phyloP scores from a whole-genome alignment of 2,888 invertebrate species.

The Amphipyra berbera region DNA sequence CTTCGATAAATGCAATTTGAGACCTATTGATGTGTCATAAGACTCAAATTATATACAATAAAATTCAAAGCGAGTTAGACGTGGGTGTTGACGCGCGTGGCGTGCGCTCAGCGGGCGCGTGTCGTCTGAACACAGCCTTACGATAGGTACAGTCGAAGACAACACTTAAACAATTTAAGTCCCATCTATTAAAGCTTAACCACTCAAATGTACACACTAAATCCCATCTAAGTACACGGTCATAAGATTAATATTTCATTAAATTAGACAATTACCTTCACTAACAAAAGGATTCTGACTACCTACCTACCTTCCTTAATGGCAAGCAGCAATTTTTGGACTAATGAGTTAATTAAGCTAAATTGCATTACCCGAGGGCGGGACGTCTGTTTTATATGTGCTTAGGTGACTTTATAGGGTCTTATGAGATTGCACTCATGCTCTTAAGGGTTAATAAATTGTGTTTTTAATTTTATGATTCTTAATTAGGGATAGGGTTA shows the following conservation, averaged over 20 bases:
- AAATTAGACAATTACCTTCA: conserved; percentile 56
- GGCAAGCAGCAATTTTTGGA: conserved; percentile 65
- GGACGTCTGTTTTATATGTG: conserved; percentile 64
- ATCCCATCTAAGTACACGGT: conserved; percentile 30
- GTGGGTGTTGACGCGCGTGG: too few species aligned
- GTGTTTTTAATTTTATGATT: conserved; percentile 45
- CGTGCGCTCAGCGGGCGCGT: too few species aligned
- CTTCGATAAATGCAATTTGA: too few species aligned
- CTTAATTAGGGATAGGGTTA: conserved; percentile 29
- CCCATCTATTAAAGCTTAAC: conserved; percentile 7
- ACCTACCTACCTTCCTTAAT: conserved; percentile 28
- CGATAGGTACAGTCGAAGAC: too few species aligned
- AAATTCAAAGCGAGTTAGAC: too few species aligned
- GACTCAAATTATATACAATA: too few species aligned
- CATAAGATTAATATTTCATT: conserved; percentile 58
- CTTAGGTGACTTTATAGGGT: conserved; percentile 57
- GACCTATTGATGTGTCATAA: too few species aligned
- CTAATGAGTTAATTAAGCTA: conserved; percentile 73
- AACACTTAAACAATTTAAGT: conserved; percentile 26
- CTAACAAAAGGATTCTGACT: conserved; percentile 51
- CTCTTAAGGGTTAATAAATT: conserved; percentile 45
- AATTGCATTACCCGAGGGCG: conserved; percentile 64
- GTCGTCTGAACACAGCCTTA: too few species aligned
- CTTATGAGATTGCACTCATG: conserved; percentile 58
- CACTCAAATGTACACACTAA: conserved; percentile 32